phyloP scores from a whole-genome alignment of 2,888 invertebrate species.

The Copidosoma aretas region DNA sequence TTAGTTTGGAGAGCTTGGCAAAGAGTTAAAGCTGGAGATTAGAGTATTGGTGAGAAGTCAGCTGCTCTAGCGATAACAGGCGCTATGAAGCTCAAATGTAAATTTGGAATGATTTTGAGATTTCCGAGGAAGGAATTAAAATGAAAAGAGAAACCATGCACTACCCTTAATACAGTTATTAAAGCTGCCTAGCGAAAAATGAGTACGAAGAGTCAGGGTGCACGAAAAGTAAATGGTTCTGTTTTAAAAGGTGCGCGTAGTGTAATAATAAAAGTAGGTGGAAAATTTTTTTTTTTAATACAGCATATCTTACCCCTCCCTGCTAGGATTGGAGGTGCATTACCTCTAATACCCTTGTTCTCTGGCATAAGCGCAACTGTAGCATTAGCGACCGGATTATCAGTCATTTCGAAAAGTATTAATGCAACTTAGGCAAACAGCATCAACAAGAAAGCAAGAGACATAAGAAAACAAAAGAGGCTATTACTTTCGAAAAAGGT shows the following conservation, averaged over 20 bases:
- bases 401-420: conserved; percentile 39
- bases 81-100: conserved; percentile 21
- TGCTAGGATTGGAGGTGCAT: too few relatives aligned
- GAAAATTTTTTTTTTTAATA: too few relatives aligned
- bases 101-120: conserved; percentile 26
- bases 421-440: too few relatives aligned
- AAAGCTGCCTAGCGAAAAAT: too few relatives aligned
- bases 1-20: background rate
- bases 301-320: conserved; percentile 14
- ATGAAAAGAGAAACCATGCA: too few relatives aligned
- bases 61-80: conserved; percentile 3
- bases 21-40: background rate
- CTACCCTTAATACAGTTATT: too few relatives aligned
- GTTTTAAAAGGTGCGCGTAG: too few relatives aligned
- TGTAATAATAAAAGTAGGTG: conserved; percentile 27
- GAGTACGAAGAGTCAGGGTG: too few relatives aligned
- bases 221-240: too few relatives aligned
- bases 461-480: conserved; percentile 48
- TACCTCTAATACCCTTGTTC: conserved; percentile 37
- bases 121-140: too few relatives aligned
- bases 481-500: conserved; percentile 43
- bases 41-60: conserved; percentile 24
- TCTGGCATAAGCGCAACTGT: conserved; percentile 43
- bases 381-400: conserved; percentile 18
- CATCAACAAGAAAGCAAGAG: conserved; percentile 42